Base-by-base conservation (phyloP, 2,113 vertebrate genomes). In the Clarias magur region DNA sequence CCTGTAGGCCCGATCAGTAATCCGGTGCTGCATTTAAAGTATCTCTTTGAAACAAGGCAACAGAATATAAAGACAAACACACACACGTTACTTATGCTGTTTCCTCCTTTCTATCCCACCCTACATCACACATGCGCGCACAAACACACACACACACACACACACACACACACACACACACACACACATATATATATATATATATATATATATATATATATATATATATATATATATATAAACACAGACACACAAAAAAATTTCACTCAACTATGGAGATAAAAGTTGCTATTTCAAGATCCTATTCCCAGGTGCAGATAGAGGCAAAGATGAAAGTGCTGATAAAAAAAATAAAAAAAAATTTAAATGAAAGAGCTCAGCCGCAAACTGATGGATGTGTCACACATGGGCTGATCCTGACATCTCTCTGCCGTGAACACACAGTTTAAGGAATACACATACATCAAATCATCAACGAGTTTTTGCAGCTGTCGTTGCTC, bases 301-400 rank as follows among this genome's bases (percentile, higher is more conserved):
- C 83, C 88, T 85, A 84, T 89, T 89, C 87, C 68, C 85, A 85
- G 75, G 85, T 86, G 48, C 83, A 81, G 85, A 83, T 83, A 72
- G 48, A 63, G 75, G 80, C 83, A 75, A 76, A 85, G 80, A 87
- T 54, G 84, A 73, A 82, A 62, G 70, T 67, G 70, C 80, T 67
- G 86, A 88, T 91, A 83, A 90, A 87, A 83, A 48, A 85, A 90
- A 87, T 80, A 42, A 42, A 42, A 3, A 42, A 48, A 48, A 48
- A n/a, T n/a, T n/a, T n/a, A 57, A 82, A 60, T 63, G 42, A 57
- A 82, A 82, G 83, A 78, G 80, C 65, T 89, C 83, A 87, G 73
- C 85, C 63, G 81, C 70, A 86, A 86, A 86, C 87, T 92, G 88
- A 91, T 91, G 80, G 84, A 89, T 85, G 90, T 90, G 90, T 89